Evolutionary conservation across 2,113 vertebrate species (phyloP).

Genomic region (Neodontobutis hainanensis): DNA sequence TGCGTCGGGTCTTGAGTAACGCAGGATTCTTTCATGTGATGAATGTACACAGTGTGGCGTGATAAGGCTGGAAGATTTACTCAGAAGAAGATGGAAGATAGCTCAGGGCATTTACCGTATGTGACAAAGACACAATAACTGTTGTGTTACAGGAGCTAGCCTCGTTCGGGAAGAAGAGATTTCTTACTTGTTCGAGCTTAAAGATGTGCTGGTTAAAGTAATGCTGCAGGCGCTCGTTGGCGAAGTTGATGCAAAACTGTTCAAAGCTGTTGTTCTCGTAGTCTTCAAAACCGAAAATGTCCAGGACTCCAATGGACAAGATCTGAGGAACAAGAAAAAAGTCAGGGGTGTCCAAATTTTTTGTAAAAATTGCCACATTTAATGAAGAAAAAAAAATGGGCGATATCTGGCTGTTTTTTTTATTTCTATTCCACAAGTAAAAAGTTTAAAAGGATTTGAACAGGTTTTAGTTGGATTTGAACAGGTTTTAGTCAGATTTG

Average conservation of each 20-base stretch:
- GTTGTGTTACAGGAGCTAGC: neutral
- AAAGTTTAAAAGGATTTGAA: too few species aligned
- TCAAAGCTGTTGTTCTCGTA: slow-evolving; percentile 99
- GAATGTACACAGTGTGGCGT: neutral
- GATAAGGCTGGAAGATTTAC: slow-evolving; percentile 12
- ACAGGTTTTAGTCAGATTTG: too few species aligned
- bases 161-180: neutral
- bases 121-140: neutral
- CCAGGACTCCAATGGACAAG: slow-evolving; percentile 96
- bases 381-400: too few species aligned
- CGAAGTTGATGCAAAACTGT: slow-evolving; percentile 99
- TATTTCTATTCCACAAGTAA: too few species aligned
- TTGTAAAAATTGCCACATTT: too few species aligned
- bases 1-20: slow-evolving; percentile 22
- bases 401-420: too few species aligned
- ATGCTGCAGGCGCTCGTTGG: slow-evolving; percentile 97
- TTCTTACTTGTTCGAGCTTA: slow-evolving; percentile 92
- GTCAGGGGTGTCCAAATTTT: too few species aligned
- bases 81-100: slow-evolving; percentile 2
- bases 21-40: slow-evolving; percentile 21
- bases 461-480: too few species aligned
- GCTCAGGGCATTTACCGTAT: neutral
- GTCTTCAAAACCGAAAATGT: slow-evolving; percentile 99
- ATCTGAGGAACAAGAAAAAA: slow-evolving; percentile 77
- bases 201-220: slow-evolving; percentile 99